Base-by-base conservation (phyloP, 2,113 vertebrate genomes). In the Stigmatopora nigra region DNA sequence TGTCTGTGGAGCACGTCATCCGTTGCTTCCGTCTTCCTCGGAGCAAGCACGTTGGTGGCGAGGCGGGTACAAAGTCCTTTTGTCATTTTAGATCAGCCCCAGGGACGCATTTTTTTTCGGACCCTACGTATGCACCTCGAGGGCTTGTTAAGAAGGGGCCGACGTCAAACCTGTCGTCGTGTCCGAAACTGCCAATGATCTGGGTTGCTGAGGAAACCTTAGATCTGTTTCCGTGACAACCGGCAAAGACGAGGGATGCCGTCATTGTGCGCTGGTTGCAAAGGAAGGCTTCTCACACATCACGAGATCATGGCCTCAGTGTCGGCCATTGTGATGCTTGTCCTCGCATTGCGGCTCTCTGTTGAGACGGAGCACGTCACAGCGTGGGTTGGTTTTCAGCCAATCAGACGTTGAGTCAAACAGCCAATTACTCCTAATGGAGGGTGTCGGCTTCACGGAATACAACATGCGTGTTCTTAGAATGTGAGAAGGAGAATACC, bases 151-250 rank as follows among this genome's bases (percentile, higher is more conserved):
- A 12, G 12, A 53, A 6, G 52, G 51, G 13, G n/a, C 19, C 5
- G 8, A 20, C 19, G 19, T 52, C 20, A 53, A 10, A 15, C 53
- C 14, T 31, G 3, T 19, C 14, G 20, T 31, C 19, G 17, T 16
- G 11, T 22, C 20, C 51, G 13, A 53, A 1, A 10, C 20, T 12
- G 51, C 5, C 0, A 22, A 22, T 53, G 19, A 17, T 51, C 17
- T 22, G 2, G 52, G 53, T 56, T 56, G 20, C 25, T 22, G 68
- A 63, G 62, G 78, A 82, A 84, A 85, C 76, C 10, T 61, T 66
- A 72, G n/a, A 59, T 47, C 63, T 60, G 86, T 89, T 88, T 70
- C 83, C 82, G 67, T 87, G 86, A 70, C 85, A 75, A 88, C 86
- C 22, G 64, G 19, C 69, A 65, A 72, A 53, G 41, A 67, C 25